Evolutionary conservation across 2,113 vertebrate genomes (phyloP).

Genomic region (Motacilla tschutschensis): DNA sequence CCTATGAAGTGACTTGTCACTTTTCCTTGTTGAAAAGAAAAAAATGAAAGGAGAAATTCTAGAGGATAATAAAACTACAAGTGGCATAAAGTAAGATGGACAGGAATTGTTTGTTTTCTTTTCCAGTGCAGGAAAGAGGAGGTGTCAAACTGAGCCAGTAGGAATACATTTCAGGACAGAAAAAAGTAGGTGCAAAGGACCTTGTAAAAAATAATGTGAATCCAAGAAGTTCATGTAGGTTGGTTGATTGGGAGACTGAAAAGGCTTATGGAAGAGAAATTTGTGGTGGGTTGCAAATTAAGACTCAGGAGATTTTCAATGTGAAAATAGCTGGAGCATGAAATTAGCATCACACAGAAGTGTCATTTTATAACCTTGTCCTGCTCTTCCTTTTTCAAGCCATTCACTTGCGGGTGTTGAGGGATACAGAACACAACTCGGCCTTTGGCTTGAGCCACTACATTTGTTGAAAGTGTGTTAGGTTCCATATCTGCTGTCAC

Average conservation of each 20-base stretch:
- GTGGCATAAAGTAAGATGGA: background rate
- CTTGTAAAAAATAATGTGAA: background rate
- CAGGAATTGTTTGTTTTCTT: background rate
- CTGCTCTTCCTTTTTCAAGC: background rate
- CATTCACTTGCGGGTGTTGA: background rate
- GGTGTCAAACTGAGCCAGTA: background rate
- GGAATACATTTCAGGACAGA: background rate
- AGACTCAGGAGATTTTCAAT: background rate
- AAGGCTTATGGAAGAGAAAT: background rate
- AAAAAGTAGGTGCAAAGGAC: background rate
- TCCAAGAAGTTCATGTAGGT: background rate
- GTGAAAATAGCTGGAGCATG: background rate
- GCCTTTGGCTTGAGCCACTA: background rate
- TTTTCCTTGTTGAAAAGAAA: background rate
- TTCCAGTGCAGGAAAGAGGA: background rate
- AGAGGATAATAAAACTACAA: background rate
- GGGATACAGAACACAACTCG: fast-evolving
- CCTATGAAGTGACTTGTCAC: background rate
- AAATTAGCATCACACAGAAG: background rate
- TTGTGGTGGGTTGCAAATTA: background rate
- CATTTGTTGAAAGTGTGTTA: background rate
- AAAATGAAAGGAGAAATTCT: background rate
- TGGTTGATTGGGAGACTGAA: background rate
- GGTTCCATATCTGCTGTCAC: background rate
- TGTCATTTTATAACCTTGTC: background rate